These are phyloP conservation scores for Chaetodon auriga DNA, from an alignment of 2,113 vertebrate genomes.

Conservation along the genomic window DNA sequence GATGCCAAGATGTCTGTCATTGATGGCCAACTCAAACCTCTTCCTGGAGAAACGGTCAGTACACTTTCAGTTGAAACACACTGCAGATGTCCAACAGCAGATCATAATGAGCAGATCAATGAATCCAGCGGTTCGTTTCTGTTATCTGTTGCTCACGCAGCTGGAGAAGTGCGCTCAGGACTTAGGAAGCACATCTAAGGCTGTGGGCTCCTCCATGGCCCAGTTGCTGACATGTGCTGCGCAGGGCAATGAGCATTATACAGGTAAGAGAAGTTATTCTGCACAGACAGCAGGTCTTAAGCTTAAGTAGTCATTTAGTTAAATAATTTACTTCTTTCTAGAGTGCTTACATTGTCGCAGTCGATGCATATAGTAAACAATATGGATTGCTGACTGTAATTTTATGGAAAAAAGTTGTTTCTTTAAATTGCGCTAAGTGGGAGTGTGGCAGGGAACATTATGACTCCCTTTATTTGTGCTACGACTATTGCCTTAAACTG, in stretches of 20 bases:
- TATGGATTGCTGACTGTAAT: constrained; percentile 6
- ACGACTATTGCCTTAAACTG: constrained; percentile 13
- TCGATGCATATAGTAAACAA: background rate
- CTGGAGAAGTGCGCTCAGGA: constrained; percentile 98
- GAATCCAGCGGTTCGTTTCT: constrained; percentile 11
- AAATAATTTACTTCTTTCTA: background rate
- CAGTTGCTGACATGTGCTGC: constrained; percentile 97
- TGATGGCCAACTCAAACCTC: constrained; percentile 94
- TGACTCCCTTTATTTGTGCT: constrained; percentile 22
- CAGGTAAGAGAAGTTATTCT: constrained; percentile 85
- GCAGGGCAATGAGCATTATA: constrained; percentile 98
- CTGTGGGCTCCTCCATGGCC: constrained; percentile 98
- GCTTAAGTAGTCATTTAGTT: background rate
- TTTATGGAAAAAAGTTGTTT: background rate
- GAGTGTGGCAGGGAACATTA: constrained; percentile 2
- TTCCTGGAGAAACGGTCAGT: constrained; percentile 95
- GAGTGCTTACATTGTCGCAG: background rate
- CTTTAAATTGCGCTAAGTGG: constrained; percentile 1
- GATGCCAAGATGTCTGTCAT: constrained; percentile 96
- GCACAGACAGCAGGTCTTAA: background rate
- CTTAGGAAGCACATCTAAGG: constrained; percentile 96
- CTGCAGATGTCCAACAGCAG: background rate
- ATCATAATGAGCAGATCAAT: background rate
- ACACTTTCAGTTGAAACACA: background rate
- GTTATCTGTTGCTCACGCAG: constrained; percentile 75